Evolutionary conservation across 92 coral and sea anemone genomes (phyloP), one percentile per base, ranked within the genome.

Genomic region (Blastomussa wellsi): DNA sequence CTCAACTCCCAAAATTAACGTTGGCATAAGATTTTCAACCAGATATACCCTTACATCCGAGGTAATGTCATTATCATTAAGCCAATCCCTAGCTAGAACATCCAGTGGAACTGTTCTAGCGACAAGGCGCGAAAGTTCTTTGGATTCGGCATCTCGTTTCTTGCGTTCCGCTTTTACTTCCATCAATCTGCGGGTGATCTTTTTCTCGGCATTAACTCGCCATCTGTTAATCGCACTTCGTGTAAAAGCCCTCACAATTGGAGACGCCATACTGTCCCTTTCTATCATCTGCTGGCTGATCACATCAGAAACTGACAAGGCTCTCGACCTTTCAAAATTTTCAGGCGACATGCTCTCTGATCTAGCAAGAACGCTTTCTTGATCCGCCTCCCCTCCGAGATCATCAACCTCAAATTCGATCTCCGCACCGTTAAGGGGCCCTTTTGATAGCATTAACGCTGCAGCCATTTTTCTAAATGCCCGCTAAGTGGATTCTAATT

Each of bases 1-100:
- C 88, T 96, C 99, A 16, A 96, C 89, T 42, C 99, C 98, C 89
- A 96, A 92, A 51, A 96, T 94, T 29, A 96, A 85, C 49, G 95
- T 92, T 67, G 99, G 99, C 49, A 96, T 74, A 49, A 96, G 90
- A 33, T 88, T 89, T 49, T 96, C 99, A 28, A 96, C 87, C 47
- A 96, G 87, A 77, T 96, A 96, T 64, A 96, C 83, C 26, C 98
- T 86, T 1, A 91, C 95, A 80, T 96, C 99, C 20, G 91, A 84
- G 22, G 97, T 93, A 20, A 93, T 51, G 31, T 90, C 93, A 78
- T 95, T 96, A 47, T 93, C 91, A 62, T 90, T 89, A 42, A 96
- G 86, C 99, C 99, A 96, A 16, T 96, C 99, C 70, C 86, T 92
- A 7, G 99, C 99, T 47, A 96, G 66, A 26, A 96, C 76, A 85